Evolutionary conservation across 2,797 vertebrate species (phyloP), one percentile per base, ranked within the genome.

Genomic region (Gymnothorax javanicus): DNA sequence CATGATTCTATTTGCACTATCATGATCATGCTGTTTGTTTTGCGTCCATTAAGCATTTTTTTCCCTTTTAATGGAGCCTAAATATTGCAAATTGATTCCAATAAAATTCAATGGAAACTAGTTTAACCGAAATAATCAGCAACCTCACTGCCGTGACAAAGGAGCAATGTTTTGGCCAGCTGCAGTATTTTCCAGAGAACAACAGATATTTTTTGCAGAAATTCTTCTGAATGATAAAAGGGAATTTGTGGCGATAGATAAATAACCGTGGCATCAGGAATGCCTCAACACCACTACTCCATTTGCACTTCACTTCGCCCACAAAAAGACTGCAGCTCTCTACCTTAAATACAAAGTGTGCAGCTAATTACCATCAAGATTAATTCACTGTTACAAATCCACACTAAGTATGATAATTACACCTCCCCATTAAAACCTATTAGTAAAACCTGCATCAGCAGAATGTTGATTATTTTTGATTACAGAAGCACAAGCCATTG

Each of bases 371-470:
- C 52, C 77, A 56, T 56, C 20, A 23, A 52, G 77, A 52, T 56
- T 81, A 81, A 81, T 81, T 54, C 56, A 81, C 77, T 81, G 77
- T 81, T 56, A 56, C 77, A 81, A 81, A 81, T 81, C 52, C 52
- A 81, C 77, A 81, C 77, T 81, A 54, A 81, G 50, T 56, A 56
- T 56, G 77, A 20, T 81, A 81, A 81, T 81, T 81, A 81, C 77
- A 81, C 77, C 52, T 81, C 77, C 77, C 77, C 54, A 81, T 81
- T 81, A 81, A 81, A 81, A 52, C 77, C 77, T 56, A 81, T 81
- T 81, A 81, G 77, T 20, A 81, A 50, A 81, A n/a, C n/a, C 50
- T 54, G 50, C 77, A 56, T 81, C 50, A 81, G 77, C 77, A 54
- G 50, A 81, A 81, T 56, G 77, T 56, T n/a, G 50, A 81, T 54